Evolutionary conservation across 2,113 vertebrate genomes (phyloP), one percentile per base, ranked within the genome.

Genomic region (Odobenus rosmarus): DNA sequence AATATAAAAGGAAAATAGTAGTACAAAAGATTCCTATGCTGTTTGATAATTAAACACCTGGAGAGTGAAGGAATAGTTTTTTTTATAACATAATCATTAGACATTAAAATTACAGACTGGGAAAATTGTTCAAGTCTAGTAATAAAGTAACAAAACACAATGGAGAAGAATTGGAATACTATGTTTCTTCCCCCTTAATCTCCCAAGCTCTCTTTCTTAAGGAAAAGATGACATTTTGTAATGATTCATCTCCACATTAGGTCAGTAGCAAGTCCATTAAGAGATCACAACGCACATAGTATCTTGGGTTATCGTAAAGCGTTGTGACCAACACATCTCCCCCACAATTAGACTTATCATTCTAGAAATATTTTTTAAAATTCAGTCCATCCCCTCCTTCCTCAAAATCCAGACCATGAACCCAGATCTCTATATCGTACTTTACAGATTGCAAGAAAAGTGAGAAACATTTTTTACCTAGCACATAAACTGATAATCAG

Each of bases 41-140:
- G 26, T 97, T 79, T 96, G 49, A 95, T 88, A 97, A 97, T 95
- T 97, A 95, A 98, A 82, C 53, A 93, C 64, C 82, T 91, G 74
- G 88, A 74, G 62, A 93, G 82, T 88, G 28, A 96, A 97, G 49
- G 18, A 88, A 97, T 92, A 74, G 59, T 72, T 97, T 96, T 97
- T 96, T 97, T 97, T 97, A 96, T 95, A 98, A 96, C 87, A 93
- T 81, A 80, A 51, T 97, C 84, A 85, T 94, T 97, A 98, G 96
- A 96, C 88, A 96, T 95, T 85, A 96, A 97, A 97, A 97, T 97
- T 96, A 88, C 10, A 94, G 81, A 57, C 19, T 92, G 8, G 62
- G 92, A 92, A 96, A 88, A 93, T 16, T 82, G 31, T 57, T 89
- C 85, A 95, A 72, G 19, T 90, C 85, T 92, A 93, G 96, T 90